phyloP scores from a whole-genome alignment of 53 echinoderm and acorn worm species.

The Astropecten irregularis region DNA sequence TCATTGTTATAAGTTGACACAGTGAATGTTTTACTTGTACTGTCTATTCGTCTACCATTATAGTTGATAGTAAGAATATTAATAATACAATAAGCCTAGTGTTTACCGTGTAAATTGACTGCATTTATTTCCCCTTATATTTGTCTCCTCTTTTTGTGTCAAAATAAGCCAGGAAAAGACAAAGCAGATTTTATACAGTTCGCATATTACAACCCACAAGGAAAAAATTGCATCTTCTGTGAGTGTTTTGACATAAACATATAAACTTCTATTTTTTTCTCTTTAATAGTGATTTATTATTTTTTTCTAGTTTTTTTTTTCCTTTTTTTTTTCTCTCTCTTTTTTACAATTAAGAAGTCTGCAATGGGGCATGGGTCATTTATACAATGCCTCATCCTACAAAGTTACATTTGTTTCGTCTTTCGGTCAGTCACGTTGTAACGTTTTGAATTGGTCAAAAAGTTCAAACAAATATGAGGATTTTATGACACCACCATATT shows the following conservation, averaged over 20 bases:
- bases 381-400: not conserved
- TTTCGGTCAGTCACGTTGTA: not conserved
- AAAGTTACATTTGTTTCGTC: not conserved
- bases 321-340: too few relatives aligned
- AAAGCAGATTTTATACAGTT: conserved; percentile 13
- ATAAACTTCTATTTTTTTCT: not conserved
- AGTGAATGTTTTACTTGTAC: conserved; percentile 38
- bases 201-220: not conserved
- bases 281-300: not conserved
- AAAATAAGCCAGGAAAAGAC: conserved; percentile 20
- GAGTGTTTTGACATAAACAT: not conserved
- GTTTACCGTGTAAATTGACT: conserved; percentile 51
- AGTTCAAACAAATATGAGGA: too few relatives aligned
- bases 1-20: conserved; percentile 27
- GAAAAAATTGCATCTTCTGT: conserved; percentile 13
- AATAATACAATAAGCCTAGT: conserved; percentile 36
- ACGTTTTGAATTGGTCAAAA: not conserved
- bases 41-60: conserved; percentile 46
- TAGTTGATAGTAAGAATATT: conserved; percentile 47
- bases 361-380: too few relatives aligned
- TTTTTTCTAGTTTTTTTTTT: too few relatives aligned
- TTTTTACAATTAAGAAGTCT: conserved; percentile 22
- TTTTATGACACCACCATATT: too few relatives aligned
- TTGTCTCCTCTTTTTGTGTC: not conserved
- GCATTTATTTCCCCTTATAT: conserved; percentile 27